Base-by-base conservation (phyloP, 2,113 vertebrate species). In the Poecilia latipinna region DNA sequence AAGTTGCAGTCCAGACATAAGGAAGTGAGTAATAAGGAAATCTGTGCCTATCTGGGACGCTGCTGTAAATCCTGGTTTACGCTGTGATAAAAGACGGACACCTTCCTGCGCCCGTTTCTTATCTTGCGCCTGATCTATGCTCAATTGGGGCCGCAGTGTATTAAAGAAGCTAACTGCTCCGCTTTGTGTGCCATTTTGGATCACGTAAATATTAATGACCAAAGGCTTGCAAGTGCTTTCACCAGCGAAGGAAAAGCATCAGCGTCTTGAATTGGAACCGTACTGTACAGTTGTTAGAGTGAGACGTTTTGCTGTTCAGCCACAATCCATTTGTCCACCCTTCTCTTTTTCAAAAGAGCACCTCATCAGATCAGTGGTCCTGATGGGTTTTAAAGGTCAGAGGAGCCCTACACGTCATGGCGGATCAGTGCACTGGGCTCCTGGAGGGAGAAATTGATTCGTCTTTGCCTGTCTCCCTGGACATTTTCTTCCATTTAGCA, bases 1-100 rank as follows among this genome's bases (percentile, higher is more conserved):
- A 76, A 65, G 79, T 91, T 92, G 93, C 87, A 86, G 69, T 61
- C 71, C 26, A 29, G 79, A 86, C 90, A 94, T 91, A 93, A 91
- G 90, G 72, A 79, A 78, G 68, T 62, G 77, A 79, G 79, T 70
- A 89, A 79, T 83, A 82, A 76, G 82, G 80, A 89, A 85, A 80
- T 79, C 42, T 68, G 62, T 70, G 72, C 79, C 77, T 87, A 79
- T 84, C 87, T 77, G 68, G 79, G 82, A 88, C 73, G 64, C 61
- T 26, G 64, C 68, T 84, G 64, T 88, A 70, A 76, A 82, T 77
- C 80, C 80, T 72, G 74, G 75, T 72, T 74, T 64, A 68, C 68
- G 63, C 78, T 74, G 74, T 78, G 78, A 86, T 92, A 78, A 88
- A 81, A 81, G 79, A 86, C 84, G 32, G 78, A 81, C 82, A 79